Evolutionary conservation across 2,113 vertebrate species (phyloP).

Genomic region (Elanus axillaris): DNA sequence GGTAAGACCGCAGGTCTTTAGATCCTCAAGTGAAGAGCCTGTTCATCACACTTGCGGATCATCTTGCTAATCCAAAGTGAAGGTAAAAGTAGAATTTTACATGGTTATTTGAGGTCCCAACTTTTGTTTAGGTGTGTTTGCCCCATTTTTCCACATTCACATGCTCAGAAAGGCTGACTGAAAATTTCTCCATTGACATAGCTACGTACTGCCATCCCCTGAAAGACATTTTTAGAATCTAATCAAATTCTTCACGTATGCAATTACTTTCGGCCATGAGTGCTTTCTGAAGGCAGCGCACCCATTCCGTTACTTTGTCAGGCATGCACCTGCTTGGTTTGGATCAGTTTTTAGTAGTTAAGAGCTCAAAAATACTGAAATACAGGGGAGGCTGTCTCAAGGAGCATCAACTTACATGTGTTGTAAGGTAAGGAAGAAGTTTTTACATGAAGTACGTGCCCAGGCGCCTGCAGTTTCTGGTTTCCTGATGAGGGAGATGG

Average conservation of each 20-base stretch:
- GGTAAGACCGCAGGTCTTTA: background rate
- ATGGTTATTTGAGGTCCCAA: fast-evolving
- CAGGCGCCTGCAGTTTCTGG: background rate
- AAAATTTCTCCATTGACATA: background rate
- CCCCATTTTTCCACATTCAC: background rate
- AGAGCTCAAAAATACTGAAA: background rate
- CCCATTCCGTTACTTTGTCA: background rate
- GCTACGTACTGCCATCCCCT: background rate
- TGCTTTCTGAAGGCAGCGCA: background rate
- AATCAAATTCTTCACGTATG: background rate
- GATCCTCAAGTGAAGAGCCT: background rate
- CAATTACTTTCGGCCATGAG: background rate
- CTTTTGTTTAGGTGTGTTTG: background rate
- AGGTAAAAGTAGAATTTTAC: background rate
- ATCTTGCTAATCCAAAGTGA: background rate
- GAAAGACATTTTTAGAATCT: background rate
- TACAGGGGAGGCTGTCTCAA: background rate
- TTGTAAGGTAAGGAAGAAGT: background rate
- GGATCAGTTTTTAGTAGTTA: background rate
- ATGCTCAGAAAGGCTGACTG: background rate
- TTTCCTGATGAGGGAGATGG: background rate
- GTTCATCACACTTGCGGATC: background rate
- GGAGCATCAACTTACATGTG: background rate
- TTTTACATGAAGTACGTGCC: background rate
- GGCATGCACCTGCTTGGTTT: background rate